phyloP scores from a whole-genome alignment of 2,797 vertebrate species.

The Falco concolor region DNA sequence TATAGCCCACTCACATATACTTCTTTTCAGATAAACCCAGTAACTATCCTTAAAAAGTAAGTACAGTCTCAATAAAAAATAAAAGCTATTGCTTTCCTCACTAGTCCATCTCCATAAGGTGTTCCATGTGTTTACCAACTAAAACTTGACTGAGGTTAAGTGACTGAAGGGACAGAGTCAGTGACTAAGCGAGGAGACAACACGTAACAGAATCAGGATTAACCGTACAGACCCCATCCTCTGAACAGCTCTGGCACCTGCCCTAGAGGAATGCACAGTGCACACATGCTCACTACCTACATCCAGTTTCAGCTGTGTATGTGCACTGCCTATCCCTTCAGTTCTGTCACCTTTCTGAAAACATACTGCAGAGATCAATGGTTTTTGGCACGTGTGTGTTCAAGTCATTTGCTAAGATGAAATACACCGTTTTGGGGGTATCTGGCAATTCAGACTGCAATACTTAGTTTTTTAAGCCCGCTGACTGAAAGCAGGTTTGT shows the following conservation, averaged over 20 bases:
- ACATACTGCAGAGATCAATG: neutral
- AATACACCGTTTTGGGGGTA: neutral
- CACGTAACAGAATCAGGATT: neutral
- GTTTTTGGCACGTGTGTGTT: neutral
- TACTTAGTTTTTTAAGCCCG: neutral
- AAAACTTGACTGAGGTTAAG: neutral
- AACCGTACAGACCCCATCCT: neutral
- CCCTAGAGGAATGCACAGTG: neutral
- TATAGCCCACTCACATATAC: neutral
- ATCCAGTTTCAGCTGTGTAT: neutral
- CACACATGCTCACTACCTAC: rapidly evolving
- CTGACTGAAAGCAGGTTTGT: neutral
- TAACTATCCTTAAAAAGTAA: neutral
- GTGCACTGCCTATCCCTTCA: neutral
- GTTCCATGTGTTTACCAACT: neutral
- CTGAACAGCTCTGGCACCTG: neutral
- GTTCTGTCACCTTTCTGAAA: neutral
- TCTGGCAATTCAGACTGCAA: neutral
- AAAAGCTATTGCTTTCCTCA: neutral
- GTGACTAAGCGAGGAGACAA: neutral
- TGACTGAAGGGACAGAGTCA: neutral
- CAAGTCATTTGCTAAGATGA: neutral
- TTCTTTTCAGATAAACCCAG: neutral
- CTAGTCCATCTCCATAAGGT: neutral
- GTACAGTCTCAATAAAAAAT: neutral